These are phyloP conservation scores for Tipula lateralis DNA, from an alignment of 2,888 invertebrate species.

Conservation along the genomic window DNA sequence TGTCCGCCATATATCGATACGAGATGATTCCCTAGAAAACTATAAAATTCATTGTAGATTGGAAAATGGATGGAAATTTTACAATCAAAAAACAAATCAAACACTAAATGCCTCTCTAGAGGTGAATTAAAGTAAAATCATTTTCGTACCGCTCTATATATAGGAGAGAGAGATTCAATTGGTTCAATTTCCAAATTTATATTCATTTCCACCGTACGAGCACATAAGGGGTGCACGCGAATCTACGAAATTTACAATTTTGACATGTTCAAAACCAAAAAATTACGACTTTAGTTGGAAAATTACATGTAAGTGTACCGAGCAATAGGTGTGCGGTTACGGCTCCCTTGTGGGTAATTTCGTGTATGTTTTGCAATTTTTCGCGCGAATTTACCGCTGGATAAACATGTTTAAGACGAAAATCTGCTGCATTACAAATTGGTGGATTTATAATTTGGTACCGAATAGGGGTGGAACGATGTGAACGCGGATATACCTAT, in stretches of 20 bases:
- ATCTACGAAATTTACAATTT: not conserved
- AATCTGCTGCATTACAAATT: too few relatives aligned
- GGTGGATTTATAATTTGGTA: too few relatives aligned
- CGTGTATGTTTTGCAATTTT: not conserved
- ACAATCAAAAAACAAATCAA: not conserved
- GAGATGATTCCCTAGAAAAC: slow-evolving; percentile 15
- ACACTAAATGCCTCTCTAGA: slow-evolving; percentile 19
- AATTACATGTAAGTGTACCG: not conserved
- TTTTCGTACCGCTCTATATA: not conserved
- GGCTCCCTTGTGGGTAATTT: not conserved
- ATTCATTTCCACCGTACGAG: not conserved
- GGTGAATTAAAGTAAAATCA: slow-evolving; percentile 7
- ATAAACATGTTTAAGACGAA: not conserved
- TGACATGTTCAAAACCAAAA: not conserved
- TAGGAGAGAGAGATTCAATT: not conserved
- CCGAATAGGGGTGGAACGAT: too few relatives aligned
- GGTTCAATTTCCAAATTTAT: not conserved
- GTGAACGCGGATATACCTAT: too few relatives aligned
- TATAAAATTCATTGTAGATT: not conserved
- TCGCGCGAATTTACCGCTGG: not conserved
- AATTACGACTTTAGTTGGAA: not conserved
- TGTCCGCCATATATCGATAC: not conserved
- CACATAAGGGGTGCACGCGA: not conserved
- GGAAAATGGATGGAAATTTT: not conserved
- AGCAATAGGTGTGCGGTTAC: not conserved